These are phyloP conservation scores for Lontra canadensis DNA, from an alignment of 2,113 vertebrate genomes.

Conservation along the genomic window DNA sequence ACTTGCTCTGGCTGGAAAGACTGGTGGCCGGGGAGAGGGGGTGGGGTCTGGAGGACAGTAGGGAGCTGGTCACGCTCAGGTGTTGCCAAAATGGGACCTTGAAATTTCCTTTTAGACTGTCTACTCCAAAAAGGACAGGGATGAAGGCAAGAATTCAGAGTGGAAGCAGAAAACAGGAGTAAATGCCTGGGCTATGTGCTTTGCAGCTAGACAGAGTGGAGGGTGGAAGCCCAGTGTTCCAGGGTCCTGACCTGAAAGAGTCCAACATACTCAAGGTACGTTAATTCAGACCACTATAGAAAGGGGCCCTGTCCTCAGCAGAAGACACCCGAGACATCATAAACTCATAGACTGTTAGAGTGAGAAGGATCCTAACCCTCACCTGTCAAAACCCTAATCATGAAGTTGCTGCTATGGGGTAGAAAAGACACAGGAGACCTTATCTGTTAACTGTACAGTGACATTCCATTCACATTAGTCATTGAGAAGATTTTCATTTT, in stretches of 20 bases:
- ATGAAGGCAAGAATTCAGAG: not conserved
- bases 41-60: not conserved
- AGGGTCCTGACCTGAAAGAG: not conserved
- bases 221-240: not conserved
- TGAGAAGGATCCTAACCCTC: not conserved
- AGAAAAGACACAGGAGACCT: not conserved
- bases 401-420: not conserved
- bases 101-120: not conserved
- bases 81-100: not conserved
- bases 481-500: not conserved
- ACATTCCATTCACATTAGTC: not conserved
- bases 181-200: not conserved
- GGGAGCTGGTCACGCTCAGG: not conserved
- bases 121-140: not conserved
- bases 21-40: not conserved
- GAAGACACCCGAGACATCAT: accelerated
- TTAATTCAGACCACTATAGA: not conserved
- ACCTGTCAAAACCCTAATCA: not conserved
- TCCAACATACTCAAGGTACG: not conserved
- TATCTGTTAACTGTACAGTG: not conserved
- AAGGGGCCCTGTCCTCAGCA: not conserved
- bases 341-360: not conserved
- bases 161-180: not conserved
- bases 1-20: not conserved
- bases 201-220: not conserved